These are phyloP conservation scores for Nephrotoma guestfalica DNA, from an alignment of 2,888 invertebrate genomes.

Conservation along the genomic window DNA sequence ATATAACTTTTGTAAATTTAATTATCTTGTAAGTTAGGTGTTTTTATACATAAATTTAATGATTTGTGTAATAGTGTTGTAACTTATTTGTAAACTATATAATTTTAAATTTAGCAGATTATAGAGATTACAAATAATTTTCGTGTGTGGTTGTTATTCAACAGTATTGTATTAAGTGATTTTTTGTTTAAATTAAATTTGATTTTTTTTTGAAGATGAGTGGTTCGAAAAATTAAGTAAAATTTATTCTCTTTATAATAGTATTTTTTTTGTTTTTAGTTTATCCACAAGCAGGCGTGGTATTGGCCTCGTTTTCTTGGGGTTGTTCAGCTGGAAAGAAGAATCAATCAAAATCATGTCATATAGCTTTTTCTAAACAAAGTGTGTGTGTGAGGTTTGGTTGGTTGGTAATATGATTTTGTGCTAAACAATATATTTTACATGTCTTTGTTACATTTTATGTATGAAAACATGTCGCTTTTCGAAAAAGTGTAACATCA, in stretches of 20 bases:
- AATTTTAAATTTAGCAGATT: background rate
- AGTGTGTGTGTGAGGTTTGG: background rate
- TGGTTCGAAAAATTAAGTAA: background rate
- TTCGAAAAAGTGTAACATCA: background rate
- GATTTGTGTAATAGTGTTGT: background rate
- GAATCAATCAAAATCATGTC: slow-evolving; percentile 25
- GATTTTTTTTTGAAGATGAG: background rate
- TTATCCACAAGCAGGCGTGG: slow-evolving; percentile 18
- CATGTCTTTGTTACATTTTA: background rate
- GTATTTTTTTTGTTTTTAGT: slow-evolving; percentile 13
- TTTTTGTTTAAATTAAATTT: background rate
- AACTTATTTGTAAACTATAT: background rate
- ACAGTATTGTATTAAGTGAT: background rate
- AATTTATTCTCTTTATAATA: background rate
- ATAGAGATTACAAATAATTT: background rate
- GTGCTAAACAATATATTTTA: background rate
- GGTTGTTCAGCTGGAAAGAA: slow-evolving; percentile 30
- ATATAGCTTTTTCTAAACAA: background rate
- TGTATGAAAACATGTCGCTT: background rate
- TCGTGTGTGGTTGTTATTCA: background rate
- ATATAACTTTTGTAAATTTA: background rate
- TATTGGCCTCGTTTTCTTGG: slow-evolving; percentile 27
- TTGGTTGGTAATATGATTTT: background rate
- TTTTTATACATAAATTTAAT: background rate
- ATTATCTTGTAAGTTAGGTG: background rate